Percentiles rank a stretch among this genome's conserved stretches.
Evolutionary conservation across 2,113 vertebrate genomes (phyloP).

Genomic region (Pelvicachromis taeniatus): DNA sequence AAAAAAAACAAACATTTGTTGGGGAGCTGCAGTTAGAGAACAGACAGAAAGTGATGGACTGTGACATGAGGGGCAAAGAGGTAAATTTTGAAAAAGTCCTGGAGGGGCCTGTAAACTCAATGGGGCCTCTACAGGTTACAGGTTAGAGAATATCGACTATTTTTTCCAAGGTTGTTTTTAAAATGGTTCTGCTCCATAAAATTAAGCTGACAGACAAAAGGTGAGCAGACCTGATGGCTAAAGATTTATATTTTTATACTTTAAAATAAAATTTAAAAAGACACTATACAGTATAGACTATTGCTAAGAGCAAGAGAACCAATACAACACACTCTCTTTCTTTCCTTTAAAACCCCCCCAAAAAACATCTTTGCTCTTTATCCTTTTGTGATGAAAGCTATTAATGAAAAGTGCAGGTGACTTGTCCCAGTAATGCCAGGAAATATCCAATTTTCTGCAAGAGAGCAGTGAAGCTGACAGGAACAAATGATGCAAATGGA

Average conservation of each 20-base stretch:
- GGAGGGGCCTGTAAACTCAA: slow-evolving; percentile 11
- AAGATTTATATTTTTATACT: not conserved
- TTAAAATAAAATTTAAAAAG: not conserved
- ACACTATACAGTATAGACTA: not conserved
- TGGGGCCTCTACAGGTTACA: slow-evolving; percentile 3
- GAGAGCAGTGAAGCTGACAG: not conserved
- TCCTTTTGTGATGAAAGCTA: not conserved
- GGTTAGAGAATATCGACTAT: not conserved
- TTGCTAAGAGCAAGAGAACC: not conserved
- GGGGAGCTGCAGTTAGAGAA: not conserved
- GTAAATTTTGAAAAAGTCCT: slow-evolving; percentile 35
- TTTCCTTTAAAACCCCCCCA: not conserved
- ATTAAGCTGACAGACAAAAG: not conserved
- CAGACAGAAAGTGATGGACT: slow-evolving; percentile 25
- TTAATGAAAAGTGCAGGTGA: not conserved
- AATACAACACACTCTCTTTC: not conserved
- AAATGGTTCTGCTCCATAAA: slow-evolving; percentile 23
- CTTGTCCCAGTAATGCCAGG: not conserved
- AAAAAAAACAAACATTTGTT: slow-evolving; percentile 4
- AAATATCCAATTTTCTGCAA: not conserved
- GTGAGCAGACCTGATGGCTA: not conserved
- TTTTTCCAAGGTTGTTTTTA: slow-evolving; percentile 1
- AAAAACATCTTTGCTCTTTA: not conserved
- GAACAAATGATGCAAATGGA: not conserved
- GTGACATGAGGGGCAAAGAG: slow-evolving; percentile 45